Evolutionary conservation across 2,797 vertebrate genomes (phyloP).

Genomic region (Chloroceryle amazona): DNA sequence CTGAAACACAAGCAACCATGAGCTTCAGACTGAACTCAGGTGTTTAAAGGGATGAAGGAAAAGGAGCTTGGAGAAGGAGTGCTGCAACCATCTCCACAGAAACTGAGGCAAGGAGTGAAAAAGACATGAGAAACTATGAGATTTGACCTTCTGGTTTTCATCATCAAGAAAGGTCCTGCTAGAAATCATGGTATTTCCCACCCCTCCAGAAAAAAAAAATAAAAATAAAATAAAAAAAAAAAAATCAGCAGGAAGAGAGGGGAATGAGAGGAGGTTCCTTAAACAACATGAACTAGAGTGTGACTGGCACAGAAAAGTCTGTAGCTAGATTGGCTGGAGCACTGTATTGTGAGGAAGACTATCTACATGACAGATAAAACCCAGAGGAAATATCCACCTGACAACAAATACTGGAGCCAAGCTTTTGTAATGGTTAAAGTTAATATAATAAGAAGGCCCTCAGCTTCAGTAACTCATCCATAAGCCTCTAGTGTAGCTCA

Average conservation of each 20-base stretch:
- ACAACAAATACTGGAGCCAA: background rate
- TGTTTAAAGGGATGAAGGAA: background rate
- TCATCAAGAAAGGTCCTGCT: background rate
- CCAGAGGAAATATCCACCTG: background rate
- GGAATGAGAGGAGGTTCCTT: background rate
- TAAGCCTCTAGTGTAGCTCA: background rate
- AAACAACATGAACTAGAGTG: background rate
- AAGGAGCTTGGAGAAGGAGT: background rate
- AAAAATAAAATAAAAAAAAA: accelerated
- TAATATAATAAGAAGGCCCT: background rate
- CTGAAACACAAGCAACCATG: background rate
- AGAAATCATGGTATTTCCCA: background rate
- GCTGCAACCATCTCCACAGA: background rate
- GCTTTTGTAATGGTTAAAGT: background rate
- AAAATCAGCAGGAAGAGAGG: accelerated
- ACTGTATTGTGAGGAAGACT: background rate
- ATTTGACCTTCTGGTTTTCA: background rate
- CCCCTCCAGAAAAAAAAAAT: background rate
- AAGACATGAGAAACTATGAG: background rate
- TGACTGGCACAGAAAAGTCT: background rate
- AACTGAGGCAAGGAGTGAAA: background rate
- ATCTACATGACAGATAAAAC: background rate
- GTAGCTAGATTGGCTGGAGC: background rate
- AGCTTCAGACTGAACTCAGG: background rate
- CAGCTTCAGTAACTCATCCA: background rate